Base-by-base conservation (phyloP, 2,113 vertebrate genomes). In the Oxyruncus cristatus region DNA sequence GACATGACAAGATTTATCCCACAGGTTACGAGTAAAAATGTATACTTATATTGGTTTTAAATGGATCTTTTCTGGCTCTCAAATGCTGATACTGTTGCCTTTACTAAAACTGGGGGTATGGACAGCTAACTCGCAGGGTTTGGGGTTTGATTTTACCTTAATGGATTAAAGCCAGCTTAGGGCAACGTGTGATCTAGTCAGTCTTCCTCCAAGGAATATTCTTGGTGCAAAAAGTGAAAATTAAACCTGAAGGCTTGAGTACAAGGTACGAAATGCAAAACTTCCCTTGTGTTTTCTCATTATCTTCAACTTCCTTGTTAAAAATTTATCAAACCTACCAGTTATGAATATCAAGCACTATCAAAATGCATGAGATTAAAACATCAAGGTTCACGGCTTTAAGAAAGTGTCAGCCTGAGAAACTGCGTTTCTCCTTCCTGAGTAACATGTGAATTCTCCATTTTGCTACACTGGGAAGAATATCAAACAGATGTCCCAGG, bases 311-410 rank as follows among this genome's bases (percentile, higher is more conserved):
- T 93, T 97, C 68, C 93, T 93, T 91, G 84, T 97, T 97, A 98
- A 98, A 98, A 95, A 97, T 96, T 81, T 94, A 98, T 97, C 97
- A 95, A 92, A 91, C 62, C 88, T 74, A 92, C 95, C 71, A 49
- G 91, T 98, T 96, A 97, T 90, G 95, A 97, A 96, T 95, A 98
- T 86, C 96, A 97, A 96, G 81, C 79, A 78, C 59, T 59, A 97
- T 79, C 88, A 94, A 96, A 97, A 97, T 94, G 92, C 93, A 95
- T 81, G 82, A 97, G 96, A 98, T 98, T 97, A 98, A 95, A 97
- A 98, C 91, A 98, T 97, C 95, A 97, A 97, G 95, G 77, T 90
- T 90, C 95, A 85, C 52, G 94, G 79, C 81, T 78, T 95, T 86
- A 95, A 97, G 88, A 94, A 97, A 97, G 6, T 78, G 79, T 92